These are phyloP conservation scores for Escarpia spicata DNA, from an alignment of 2,888 invertebrate species.

Conservation along the genomic window DNA sequence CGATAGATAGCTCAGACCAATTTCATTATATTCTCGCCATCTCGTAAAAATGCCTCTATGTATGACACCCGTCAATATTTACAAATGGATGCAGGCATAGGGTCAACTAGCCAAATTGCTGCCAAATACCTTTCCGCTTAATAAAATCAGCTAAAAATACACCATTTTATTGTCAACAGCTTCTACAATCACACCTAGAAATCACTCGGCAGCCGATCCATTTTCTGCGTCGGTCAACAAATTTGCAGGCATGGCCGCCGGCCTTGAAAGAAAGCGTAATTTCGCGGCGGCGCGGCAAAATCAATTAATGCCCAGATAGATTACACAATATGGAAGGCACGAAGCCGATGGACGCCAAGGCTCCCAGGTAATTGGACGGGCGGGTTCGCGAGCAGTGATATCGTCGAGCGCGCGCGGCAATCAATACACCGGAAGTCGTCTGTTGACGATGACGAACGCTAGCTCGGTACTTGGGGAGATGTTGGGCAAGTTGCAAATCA, in stretches of 20 bases:
- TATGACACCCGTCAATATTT: no score
- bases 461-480: neutral
- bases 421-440: slow-evolving; percentile 11
- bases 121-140: no score
- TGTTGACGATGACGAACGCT: neutral
- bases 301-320: slow-evolving; percentile 13
- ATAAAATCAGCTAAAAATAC: no score
- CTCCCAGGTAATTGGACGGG: neutral
- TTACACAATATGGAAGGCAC: slow-evolving; percentile 1
- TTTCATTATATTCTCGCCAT: no score
- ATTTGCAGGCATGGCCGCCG: neutral
- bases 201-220: neutral
- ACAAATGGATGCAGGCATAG: no score
- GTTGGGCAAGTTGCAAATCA: neutral
- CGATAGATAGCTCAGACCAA: no score
- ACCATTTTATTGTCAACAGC: no score
- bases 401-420: neutral
- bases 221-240: slow-evolving; percentile 1
- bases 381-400: neutral
- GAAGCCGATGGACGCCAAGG: neutral
- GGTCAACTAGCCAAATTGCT: no score
- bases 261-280: neutral
- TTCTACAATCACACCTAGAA: no score
- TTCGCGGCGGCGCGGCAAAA: slow-evolving; percentile 12
- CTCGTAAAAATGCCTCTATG: no score